Evolutionary conservation across 2,113 vertebrate species (phyloP).

Genomic region (Lepidiolamprologus cunningtoni): DNA sequence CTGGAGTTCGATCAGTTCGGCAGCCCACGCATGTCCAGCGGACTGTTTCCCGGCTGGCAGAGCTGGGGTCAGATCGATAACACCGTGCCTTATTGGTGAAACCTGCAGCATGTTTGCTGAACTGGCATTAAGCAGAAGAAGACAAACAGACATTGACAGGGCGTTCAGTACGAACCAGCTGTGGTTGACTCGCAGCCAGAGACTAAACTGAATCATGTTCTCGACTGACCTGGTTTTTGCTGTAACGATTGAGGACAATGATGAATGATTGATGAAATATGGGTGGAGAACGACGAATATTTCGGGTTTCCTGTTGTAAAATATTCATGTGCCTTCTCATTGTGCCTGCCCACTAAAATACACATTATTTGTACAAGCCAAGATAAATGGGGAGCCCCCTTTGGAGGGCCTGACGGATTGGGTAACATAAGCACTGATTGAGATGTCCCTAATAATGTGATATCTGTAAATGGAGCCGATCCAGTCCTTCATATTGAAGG

Average conservation of each 20-base stretch:
- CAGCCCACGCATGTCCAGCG: conserved; percentile 75
- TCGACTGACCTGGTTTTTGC: conserved; percentile 11
- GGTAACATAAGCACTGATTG: conserved; percentile 23
- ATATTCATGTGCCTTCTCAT: conserved; percentile 33
- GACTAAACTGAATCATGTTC: not conserved
- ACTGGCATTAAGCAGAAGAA: not conserved
- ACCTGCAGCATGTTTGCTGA: not conserved
- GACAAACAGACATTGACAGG: not conserved
- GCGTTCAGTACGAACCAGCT: not conserved
- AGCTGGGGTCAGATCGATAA: conserved; percentile 74
- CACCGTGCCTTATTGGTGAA: conserved; percentile 83
- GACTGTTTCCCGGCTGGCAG: conserved; percentile 84
- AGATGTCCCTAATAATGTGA: conserved; percentile 14
- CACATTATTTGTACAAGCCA: not conserved
- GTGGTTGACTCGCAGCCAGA: not conserved
- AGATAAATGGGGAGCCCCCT: not conserved
- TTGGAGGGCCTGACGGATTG: not conserved
- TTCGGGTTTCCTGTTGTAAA: not conserved
- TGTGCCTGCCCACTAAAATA: conserved; percentile 16
- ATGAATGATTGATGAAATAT: not conserved
- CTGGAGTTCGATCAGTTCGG: conserved; percentile 74
- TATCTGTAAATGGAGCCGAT: not conserved
- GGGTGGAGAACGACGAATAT: not conserved
- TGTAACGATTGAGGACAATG: not conserved
- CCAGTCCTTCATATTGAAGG: conserved; percentile 72